Evolutionary conservation across 2,888 invertebrate genomes (phyloP), one percentile per base, ranked within the genome.

Genomic region (Ormia ochracea): DNA sequence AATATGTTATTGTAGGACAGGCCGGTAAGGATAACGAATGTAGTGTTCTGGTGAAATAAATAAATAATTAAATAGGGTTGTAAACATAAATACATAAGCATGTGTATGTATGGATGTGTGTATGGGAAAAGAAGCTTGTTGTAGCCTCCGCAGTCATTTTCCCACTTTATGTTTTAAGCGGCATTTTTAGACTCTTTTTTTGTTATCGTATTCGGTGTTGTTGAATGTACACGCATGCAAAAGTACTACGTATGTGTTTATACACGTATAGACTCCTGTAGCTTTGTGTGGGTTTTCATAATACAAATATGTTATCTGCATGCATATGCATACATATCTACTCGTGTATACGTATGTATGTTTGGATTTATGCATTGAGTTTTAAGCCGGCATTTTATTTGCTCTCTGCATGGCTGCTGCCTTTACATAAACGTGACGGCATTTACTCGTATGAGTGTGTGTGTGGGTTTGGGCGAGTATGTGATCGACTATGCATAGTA

Each of bases 341-440:
- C n/a, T n/a, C n/a, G n/a, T n/a, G n/a, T n/a, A n/a, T n/a, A n/a
- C n/a, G n/a, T n/a, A n/a, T n/a, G n/a, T n/a, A n/a, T n/a, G n/a
- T n/a, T n/a, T n/a, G n/a, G n/a, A n/a, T n/a, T n/a, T n/a, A n/a
- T n/a, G n/a, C n/a, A n/a, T n/a, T n/a, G n/a, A n/a, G n/a, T 36
- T 36, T 38, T 23, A 14, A n/a, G 5, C 81, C 82, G 84, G 84
- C 84, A 82, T 83, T 82, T 84, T 48, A 48, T 69, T 72, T 78
- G n/a, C n/a, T 43, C 23, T 54, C 17, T 28, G 26, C 33, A 28
- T 59, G 33, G 33, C 48, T 79, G 36, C 9, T 9, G 28, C 7
- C 5, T 75, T 33, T 5, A 1, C 21, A 26, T 58, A 36, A 23
- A 63, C 31, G 5, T 21, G 58, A 1, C 38, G 38, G 61, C 21